Conservation (phyloP, 2,888 invertebrate genomes). For the Lamellibrachia satsuma region DNA sequence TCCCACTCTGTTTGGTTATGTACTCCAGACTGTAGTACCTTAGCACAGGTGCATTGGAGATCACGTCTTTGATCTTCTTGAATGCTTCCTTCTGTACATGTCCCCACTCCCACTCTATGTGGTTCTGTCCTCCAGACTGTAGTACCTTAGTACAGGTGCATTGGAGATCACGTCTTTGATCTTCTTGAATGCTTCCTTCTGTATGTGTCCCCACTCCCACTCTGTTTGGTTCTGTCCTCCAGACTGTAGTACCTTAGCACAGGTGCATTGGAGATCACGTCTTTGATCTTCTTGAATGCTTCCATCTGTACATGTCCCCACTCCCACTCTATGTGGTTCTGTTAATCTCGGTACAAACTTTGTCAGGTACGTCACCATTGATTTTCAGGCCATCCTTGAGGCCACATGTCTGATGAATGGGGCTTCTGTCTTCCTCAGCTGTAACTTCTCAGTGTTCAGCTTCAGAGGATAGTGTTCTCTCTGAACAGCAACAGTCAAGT, state of each 20-base stretch:
- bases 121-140: not conserved
- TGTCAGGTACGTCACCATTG: conserved; percentile 29
- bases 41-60: conserved; percentile 7
- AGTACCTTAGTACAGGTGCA: conserved; percentile 22
- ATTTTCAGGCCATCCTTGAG: conserved; percentile 33
- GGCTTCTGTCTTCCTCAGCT: conserved; percentile 32
- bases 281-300: not conserved
- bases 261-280: not conserved
- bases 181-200: conserved; percentile 8
- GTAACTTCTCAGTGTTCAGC: conserved; percentile 33
- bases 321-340: conserved; percentile 36
- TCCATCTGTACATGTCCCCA: conserved; percentile 28
- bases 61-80: not conserved
- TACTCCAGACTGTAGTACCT: not conserved
- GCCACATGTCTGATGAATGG: conserved; percentile 40
- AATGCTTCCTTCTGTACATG: conserved; percentile 23
- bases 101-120: conserved; percentile 35
- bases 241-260: conserved; percentile 8
- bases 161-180: not conserved
- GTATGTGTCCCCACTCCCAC: conserved; percentile 34
- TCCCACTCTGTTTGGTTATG: conserved; percentile 14
- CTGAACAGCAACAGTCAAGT: not conserved
- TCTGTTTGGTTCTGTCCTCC: conserved; percentile 18
- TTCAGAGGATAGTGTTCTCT: conserved; percentile 38
- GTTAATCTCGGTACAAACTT: conserved; percentile 37